A percentile compares a stretch with the other conserved stretches of the same genome.
phyloP scores from a whole-genome alignment of 2,888 invertebrate species.

The Ashinkailepas kermadecensis region DNA sequence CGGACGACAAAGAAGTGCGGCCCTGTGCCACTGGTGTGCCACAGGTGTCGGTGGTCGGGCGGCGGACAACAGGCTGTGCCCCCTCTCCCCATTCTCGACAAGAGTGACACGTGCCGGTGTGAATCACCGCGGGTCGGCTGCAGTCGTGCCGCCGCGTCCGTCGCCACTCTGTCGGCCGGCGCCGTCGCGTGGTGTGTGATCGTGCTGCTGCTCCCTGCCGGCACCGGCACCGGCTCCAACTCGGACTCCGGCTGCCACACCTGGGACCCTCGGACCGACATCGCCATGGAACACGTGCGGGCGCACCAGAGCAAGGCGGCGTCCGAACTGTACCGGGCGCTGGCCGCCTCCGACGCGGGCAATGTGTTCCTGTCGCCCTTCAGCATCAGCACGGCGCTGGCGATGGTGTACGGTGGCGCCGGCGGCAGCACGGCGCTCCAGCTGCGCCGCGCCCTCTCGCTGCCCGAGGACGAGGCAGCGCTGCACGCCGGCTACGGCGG shows the following conservation, averaged over 20 bases:
- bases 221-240: not conserved
- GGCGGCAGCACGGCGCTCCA: slow-evolving; percentile 60
- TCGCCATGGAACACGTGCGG: not conserved
- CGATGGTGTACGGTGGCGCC: slow-evolving; percentile 69
- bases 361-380: slow-evolving; percentile 84
- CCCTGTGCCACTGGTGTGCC: no score
- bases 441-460: slow-evolving; percentile 54
- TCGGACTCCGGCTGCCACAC: not conserved
- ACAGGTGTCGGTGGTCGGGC: no score
- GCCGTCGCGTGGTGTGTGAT: not conserved
- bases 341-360: slow-evolving; percentile 23
- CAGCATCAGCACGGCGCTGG: slow-evolving; percentile 70
- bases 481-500: not conserved
- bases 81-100: no score
- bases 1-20: no score
- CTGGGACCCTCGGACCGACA: not conserved
- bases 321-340: not conserved
- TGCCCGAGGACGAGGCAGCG: slow-evolving; percentile 38
- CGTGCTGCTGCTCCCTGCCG: not conserved
- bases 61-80: no score
- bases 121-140: not conserved
- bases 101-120: no score
- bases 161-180: not conserved
- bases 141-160: not conserved
- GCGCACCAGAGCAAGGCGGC: not conserved